Percentiles rank a stretch among this genome's conserved stretches.
Evolutionary conservation across 2,888 invertebrate genomes (phyloP).

Genomic region (Ochropacha duplaris): DNA sequence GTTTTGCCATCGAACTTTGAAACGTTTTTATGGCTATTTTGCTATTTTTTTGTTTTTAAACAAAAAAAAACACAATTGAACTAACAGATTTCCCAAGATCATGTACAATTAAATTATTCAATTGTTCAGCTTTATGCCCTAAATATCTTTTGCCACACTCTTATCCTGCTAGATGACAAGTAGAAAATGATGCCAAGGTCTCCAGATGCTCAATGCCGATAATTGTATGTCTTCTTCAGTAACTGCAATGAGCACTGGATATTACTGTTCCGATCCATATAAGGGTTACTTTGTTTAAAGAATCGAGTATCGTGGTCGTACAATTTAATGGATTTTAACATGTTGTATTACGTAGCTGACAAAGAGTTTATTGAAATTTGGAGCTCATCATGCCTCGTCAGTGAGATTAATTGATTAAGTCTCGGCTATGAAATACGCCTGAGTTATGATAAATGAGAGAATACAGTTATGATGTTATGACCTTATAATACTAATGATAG

Average conservation of each 20-base stretch:
- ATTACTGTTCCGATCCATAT: conserved; percentile 22
- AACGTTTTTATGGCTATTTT: too few species aligned
- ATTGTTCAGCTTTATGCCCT: background rate
- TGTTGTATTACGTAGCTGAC: background rate
- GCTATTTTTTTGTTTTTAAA: too few species aligned
- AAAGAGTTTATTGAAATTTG: background rate
- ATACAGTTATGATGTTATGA: too few species aligned
- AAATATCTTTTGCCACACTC: background rate
- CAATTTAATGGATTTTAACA: conserved; percentile 1
- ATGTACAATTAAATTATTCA: background rate
- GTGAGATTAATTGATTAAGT: background rate
- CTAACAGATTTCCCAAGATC: background rate
- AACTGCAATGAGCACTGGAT: conserved; percentile 11
- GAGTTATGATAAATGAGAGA: too few species aligned
- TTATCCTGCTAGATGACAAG: conserved; percentile 31
- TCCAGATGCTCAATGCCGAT: conserved; percentile 12
- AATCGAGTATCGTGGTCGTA: conserved; percentile 14
- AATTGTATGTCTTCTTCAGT: conserved; percentile 17
- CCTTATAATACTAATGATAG: too few species aligned
- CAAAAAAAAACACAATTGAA: too few species aligned
- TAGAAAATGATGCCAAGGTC: conserved; percentile 57
- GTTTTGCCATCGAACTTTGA: background rate
- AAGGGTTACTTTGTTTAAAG: conserved; percentile 22
- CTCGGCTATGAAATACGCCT: too few species aligned
- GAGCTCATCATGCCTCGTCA: background rate